Base-by-base conservation (phyloP, 2,888 invertebrate species). In the Autographa pulchrina region DNA sequence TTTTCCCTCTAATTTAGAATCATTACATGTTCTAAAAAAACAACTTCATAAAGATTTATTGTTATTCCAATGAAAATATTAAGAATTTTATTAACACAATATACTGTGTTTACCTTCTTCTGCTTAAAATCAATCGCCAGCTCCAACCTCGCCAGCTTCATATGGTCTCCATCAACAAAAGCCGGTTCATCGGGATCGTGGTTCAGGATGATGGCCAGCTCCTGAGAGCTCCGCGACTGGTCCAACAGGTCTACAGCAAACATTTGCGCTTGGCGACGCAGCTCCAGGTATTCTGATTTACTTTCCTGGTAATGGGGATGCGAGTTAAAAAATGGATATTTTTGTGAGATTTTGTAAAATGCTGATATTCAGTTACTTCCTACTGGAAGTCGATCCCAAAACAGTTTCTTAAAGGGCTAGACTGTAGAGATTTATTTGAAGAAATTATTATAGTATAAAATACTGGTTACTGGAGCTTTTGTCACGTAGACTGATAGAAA, bases 101-200 rank as follows among this genome's bases (percentile, higher is more conserved):
- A 3, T 0, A 8, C 7, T 31, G 48, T 61, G 65, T 32, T 66
- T 86, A 99, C 99, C 97, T 98, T 98, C 93, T 99, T 99, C 92
- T 99, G 99, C 88, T 99, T 99, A 90, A 98, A 99, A 86, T 98
- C 97, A 74, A 99, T 98, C 0, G 99, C 99, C 75, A 98, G 95
- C 87, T 99, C 98, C 65, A 99, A 95, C 63, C 99, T 96, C 0
- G 98, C 97, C 62, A 99, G 94, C 85, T 97, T 97, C 97, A 98
- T 98, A 77, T 98, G 97, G 80, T 98, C 98, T 0, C 98, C 98
- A 3, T 97, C 97, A 78, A 97, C 97, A 86, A 97, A 97, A 0
- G 97, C 97, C 0, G 97, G 96, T 73, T 96, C 96, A 2, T 97
- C 97, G 0, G 97, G 98, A 90, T 99, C 98, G 87, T 99, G 98